phyloP scores from a whole-genome alignment of 1,140 invertebrate genomes.

The Augochlora pura region DNA sequence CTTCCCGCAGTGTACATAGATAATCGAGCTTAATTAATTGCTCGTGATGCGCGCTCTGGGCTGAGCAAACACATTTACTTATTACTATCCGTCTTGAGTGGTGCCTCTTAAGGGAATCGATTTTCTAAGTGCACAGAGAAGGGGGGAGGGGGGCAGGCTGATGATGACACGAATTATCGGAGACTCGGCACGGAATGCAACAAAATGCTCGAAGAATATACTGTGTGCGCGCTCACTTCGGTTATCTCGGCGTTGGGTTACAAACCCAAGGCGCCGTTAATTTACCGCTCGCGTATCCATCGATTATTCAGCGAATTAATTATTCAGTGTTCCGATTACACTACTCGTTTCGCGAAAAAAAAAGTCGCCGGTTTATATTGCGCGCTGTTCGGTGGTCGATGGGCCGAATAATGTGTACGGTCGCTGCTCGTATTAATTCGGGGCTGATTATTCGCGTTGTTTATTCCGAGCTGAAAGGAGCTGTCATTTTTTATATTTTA shows the following conservation, averaged over 20 bases:
- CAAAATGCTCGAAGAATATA: slow-evolving; percentile 60
- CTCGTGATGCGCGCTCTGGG: slow-evolving; percentile 72
- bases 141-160: too few relatives aligned
- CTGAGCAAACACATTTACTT: slow-evolving; percentile 79
- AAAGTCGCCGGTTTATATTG: too few relatives aligned
- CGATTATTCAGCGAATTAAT: neutral
- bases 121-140: slow-evolving; percentile 73
- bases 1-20: slow-evolving; percentile 73
- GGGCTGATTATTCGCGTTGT: too few relatives aligned
- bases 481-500: too few relatives aligned
- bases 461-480: too few relatives aligned
- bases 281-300: neutral
- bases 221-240: slow-evolving; percentile 34
- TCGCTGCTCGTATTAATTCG: too few relatives aligned
- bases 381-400: too few relatives aligned
- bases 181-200: slow-evolving; percentile 67
- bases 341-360: too few relatives aligned
- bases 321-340: neutral
- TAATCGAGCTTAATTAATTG: slow-evolving; percentile 80
- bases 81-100: slow-evolving; percentile 77
- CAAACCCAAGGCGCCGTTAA: neutral
- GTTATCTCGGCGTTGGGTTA: neutral
- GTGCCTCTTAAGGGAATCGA: slow-evolving; percentile 73
- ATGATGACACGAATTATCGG: slow-evolving; percentile 69
- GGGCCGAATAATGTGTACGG: too few relatives aligned